phyloP scores from a whole-genome alignment of 2,888 invertebrate genomes.

The Eucriotettix oculatus region DNA sequence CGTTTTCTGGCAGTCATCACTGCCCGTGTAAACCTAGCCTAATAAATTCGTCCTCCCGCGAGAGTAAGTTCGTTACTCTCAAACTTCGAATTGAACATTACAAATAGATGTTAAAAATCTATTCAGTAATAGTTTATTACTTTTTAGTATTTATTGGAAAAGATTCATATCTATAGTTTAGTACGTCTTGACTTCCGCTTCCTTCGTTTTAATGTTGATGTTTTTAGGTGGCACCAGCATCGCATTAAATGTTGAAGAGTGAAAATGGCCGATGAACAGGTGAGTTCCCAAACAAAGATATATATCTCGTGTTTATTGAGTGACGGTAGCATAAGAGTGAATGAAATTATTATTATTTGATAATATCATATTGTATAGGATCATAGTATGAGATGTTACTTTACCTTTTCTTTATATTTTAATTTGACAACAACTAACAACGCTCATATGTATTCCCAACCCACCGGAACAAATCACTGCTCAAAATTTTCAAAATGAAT shows the following conservation, averaged over 20 bases:
- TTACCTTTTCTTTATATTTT: neutral
- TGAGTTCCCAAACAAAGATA: constrained; percentile 32
- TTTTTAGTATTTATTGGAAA: too few relatives aligned
- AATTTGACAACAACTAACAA: too few relatives aligned
- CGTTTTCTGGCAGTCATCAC: too few relatives aligned
- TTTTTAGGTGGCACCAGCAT: constrained; percentile 18
- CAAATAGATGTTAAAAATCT: too few relatives aligned
- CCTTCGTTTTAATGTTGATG: constrained; percentile 8
- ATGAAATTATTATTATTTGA: neutral
- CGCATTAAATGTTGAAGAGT: constrained; percentile 26
- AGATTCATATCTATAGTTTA: too few relatives aligned
- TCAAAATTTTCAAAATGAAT: neutral
- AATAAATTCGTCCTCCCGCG: too few relatives aligned
- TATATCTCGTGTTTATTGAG: neutral
- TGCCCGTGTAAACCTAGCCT: too few relatives aligned
- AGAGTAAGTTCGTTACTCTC: too few relatives aligned
- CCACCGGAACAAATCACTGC: neutral
- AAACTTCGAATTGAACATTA: too few relatives aligned
- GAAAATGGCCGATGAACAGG: constrained; percentile 68
- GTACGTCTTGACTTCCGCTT: too few relatives aligned
- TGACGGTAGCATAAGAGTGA: neutral
- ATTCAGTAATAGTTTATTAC: too few relatives aligned
- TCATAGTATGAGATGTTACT: neutral
- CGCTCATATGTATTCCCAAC: too few relatives aligned
- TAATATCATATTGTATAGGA: neutral